Base-by-base conservation (phyloP, 2,888 invertebrate genomes). In the Tetramorium bicarinatum region DNA sequence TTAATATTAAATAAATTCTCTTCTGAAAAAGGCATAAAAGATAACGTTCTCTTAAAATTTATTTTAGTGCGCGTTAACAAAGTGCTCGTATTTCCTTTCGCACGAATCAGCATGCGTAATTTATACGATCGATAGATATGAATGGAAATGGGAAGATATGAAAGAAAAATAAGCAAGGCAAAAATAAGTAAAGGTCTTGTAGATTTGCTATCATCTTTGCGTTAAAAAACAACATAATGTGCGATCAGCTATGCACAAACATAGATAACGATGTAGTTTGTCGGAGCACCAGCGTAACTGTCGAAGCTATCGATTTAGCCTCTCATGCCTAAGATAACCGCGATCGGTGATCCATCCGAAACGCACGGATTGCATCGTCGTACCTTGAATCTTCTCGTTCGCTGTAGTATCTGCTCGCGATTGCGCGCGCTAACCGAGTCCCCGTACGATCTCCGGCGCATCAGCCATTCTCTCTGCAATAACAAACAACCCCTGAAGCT, bases 381-480 rank as follows among this genome's bases (percentile, higher is more conserved):
- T 92, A 93, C 93, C 91, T 91, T 85, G 75, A 87, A 80, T 84
- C 87, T 91, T 82, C 87, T 85, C 1, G 87, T 80, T 52, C 86
- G 89, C 25, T 86, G 88, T 38, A 88, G 72, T 87, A 93, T 92
- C 84, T 88, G 88, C 72, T 90, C 88, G 21, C 92, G 91, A 87
- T 93, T 93, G 49, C 91, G 88, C 25, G 89, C 89, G 77, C 93
- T 93, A 84, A 89, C 93, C 47, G 91, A 88, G 83, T 93, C 91
- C 41, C 93, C 93, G 87, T 93, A 93, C 79, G 91, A 91, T 84
- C 90, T 91, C 72, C 92, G 91, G 83, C 93, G 92, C 87, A 89
- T 89, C 88, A 93, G 91, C 87, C 90, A 90, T 89, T 93, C 92
- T 87, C 87, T 89, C 93, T 93, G 92, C 77, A 93, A 93, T 91